A percentile compares a stretch with the other conserved stretches of the same genome.
Conservation (phyloP, 1,140 invertebrate genomes). For the Drosophila sp. region DNA sequence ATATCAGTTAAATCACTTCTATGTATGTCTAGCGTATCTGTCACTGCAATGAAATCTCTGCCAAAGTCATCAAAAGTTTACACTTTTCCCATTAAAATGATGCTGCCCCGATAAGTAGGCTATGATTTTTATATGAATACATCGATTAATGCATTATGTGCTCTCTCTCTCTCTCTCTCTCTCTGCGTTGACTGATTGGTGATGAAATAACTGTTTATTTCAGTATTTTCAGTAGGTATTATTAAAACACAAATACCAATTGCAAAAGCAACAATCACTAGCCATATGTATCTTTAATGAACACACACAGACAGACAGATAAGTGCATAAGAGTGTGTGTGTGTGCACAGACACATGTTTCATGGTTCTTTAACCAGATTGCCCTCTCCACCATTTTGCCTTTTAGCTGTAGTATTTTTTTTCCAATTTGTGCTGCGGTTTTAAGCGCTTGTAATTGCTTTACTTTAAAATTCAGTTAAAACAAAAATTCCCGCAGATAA, state of each 20-base stretch:
- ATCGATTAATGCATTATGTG: slow-evolving; percentile 14
- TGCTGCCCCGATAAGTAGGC: background rate
- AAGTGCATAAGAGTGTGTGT: slow-evolving; percentile 1
- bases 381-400: background rate
- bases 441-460: slow-evolving; percentile 55
- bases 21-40: background rate
- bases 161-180: background rate
- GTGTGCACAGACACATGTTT: slow-evolving; percentile 11
- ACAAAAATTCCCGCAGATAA: slow-evolving; percentile 38
- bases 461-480: slow-evolving; percentile 40
- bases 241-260: background rate
- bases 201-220: slow-evolving; percentile 8
- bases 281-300: slow-evolving; percentile 1
- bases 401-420: slow-evolving; percentile 29
- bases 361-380: slow-evolving; percentile 11
- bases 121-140: slow-evolving; percentile 9
- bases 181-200: background rate
- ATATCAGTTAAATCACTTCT: background rate
- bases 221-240: slow-evolving; percentile 9
- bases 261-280: slow-evolving; percentile 10
- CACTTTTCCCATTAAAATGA: background rate
- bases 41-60: background rate
- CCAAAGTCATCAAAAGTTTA: background rate
- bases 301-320: background rate
- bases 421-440: slow-evolving; percentile 31